These are phyloP conservation scores for Riparia riparia DNA, from an alignment of 2,113 vertebrate genomes.

Conservation along the genomic window DNA sequence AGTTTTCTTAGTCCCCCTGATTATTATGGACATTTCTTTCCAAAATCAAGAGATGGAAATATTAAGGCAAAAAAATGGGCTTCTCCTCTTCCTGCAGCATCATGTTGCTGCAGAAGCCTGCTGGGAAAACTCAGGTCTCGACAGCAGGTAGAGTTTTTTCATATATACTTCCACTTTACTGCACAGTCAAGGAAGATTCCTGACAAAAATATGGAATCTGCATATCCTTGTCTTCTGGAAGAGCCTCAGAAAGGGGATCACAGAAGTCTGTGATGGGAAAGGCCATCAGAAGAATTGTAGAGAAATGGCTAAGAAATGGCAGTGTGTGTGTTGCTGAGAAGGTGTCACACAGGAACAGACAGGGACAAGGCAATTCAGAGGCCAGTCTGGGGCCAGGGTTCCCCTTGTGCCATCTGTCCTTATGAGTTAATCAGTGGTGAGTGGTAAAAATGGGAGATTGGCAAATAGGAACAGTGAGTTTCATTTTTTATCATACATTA, in stretches of 20 bases:
- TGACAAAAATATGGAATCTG: background rate
- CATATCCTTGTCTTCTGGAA: background rate
- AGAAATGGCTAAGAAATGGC: background rate
- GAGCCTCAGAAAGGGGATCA: background rate
- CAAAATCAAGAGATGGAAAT: background rate
- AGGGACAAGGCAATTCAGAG: background rate
- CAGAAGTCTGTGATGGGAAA: background rate
- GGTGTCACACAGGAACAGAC: no score
- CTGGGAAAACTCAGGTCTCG: background rate
- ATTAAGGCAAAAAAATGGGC: background rate
- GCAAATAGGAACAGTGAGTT: background rate
- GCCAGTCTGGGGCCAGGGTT: background rate
- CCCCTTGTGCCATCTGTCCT: background rate
- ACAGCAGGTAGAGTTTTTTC: background rate
- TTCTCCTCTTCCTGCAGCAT: background rate
- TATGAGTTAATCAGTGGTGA: background rate
- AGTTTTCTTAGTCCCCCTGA: background rate
- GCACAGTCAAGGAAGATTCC: background rate
- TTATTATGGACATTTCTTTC: background rate
- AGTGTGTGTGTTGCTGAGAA: background rate
- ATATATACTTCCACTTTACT: background rate
- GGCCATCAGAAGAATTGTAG: background rate
- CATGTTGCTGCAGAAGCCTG: background rate
- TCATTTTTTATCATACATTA: background rate
- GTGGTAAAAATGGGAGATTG: background rate